A percentile compares a stretch with the other conserved stretches of the same genome.
These are phyloP conservation scores for Drosophila kuntzei DNA, from an alignment of 2,888 invertebrate genomes.

Conservation along the genomic window DNA sequence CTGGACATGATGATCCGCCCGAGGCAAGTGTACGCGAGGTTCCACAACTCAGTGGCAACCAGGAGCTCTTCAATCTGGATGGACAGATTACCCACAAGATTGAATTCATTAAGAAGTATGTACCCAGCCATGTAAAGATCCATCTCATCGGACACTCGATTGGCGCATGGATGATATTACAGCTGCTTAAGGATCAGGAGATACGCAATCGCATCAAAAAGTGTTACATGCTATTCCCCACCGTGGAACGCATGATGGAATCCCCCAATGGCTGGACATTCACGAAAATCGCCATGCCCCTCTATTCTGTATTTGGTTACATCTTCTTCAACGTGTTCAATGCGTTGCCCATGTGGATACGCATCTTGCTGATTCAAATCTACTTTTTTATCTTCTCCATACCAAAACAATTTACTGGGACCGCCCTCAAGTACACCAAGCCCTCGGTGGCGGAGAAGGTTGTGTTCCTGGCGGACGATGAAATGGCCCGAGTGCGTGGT, in stretches of 20 bases:
- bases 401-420: slow-evolving; percentile 86
- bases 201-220: slow-evolving; percentile 87
- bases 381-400: slow-evolving; percentile 87
- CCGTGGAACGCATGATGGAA: slow-evolving; percentile 92
- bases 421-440: slow-evolving; percentile 87
- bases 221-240: slow-evolving; percentile 93
- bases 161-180: slow-evolving; percentile 93
- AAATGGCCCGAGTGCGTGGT: slow-evolving; percentile 91
- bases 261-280: slow-evolving; percentile 91
- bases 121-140: slow-evolving; percentile 90
- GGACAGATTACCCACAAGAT: slow-evolving; percentile 88
- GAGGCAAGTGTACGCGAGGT: slow-evolving; percentile 85
- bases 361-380: slow-evolving; percentile 86
- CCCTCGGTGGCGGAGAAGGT: slow-evolving; percentile 88
- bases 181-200: slow-evolving; percentile 88
- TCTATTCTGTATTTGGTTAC: slow-evolving; percentile 86
- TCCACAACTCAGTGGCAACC: slow-evolving; percentile 86
- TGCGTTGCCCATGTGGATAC: slow-evolving; percentile 87
- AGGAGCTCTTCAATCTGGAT: slow-evolving; percentile 89
- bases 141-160: slow-evolving; percentile 96
- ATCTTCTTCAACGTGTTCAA: slow-evolving; percentile 86
- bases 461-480: slow-evolving; percentile 90
- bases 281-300: slow-evolving; percentile 88
- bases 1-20: slow-evolving; percentile 92
- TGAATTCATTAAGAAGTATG: slow-evolving; percentile 89